A percentile compares a stretch with the other conserved stretches of the same genome.
Evolutionary conservation across 2,113 vertebrate genomes (phyloP).

Genomic region (Spilogale gracilis): DNA sequence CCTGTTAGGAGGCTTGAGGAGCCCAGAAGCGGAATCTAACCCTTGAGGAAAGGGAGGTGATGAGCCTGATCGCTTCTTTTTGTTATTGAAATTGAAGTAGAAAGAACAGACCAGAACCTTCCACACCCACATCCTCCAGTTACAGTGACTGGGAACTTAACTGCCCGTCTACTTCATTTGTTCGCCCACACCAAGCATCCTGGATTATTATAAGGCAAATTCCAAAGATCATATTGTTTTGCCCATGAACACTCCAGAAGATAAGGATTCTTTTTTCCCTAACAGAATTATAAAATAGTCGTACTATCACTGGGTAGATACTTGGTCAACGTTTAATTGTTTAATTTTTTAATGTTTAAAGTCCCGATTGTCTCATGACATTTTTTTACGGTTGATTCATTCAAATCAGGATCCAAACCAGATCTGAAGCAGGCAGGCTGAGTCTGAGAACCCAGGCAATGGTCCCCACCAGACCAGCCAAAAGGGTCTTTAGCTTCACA

Average conservation of each 20-base stretch:
- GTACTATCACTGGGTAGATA: background rate
- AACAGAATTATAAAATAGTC: background rate
- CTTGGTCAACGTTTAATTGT: background rate
- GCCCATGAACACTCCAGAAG: background rate
- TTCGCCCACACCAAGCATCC: background rate
- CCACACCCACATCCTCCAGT: background rate
- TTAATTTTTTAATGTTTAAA: background rate
- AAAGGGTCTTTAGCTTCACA: background rate
- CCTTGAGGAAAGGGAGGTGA: background rate
- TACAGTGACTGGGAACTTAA: background rate
- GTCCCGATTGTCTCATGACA: background rate
- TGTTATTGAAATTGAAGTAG: background rate
- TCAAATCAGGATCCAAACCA: background rate
- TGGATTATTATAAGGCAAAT: background rate
- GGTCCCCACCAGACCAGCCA: background rate
- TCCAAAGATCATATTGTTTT: background rate
- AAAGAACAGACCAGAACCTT: background rate
- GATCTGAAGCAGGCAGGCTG: background rate
- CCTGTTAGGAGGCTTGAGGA: background rate
- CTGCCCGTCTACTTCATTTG: background rate
- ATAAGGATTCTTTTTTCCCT: background rate
- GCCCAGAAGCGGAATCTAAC: background rate
- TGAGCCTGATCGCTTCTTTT: background rate
- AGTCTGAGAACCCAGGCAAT: background rate
- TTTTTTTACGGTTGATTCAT: background rate